Evolutionary conservation across 2,797 vertebrate genomes (phyloP), one percentile per base, ranked within the genome.

Genomic region (Meda fulgida): DNA sequence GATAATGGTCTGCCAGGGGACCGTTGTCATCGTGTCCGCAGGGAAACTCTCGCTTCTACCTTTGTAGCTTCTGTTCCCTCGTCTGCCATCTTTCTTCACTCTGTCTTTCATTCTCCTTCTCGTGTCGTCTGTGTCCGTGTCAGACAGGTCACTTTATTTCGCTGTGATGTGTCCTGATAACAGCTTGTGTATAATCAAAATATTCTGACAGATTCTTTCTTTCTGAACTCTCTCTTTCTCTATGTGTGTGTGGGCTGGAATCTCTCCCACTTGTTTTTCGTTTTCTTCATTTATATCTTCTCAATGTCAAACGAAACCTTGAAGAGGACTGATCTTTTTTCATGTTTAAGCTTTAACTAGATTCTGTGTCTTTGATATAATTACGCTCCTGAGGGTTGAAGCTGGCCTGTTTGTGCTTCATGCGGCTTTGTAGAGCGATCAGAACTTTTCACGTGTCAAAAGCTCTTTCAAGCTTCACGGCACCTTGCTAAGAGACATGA

Each of bases 1-100:
- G 97, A 98, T 99, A 99, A 99, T 99, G 96, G 97, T 96, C 96
- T 95, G 96, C 97, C 98, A 91, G 96, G 98, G 98, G 98, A 98
- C 97, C 91, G 94, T 97, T 99, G 98, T 98, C 98, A 98, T 97
- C 95, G 94, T 83, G 93, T 96, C 96, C 93, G 92, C 91, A 94
- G 90, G 96, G 95, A 94, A 93, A 79, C 87, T 71, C 80, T 87
- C 91, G 94, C 93, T 94, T 95, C 92, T 96, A 97, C 96, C 96
- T 97, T 97, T 96, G 95, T 95, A 96, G 95, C 94, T 95, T 94
- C 95, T 94, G 10, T 95, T 95, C 96, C 95, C 87, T 73, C 34
- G 3, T 78, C 76, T 69, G 55, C 78, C 21, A 29, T 58, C 66
- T 63, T 69, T 84, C 58, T 73, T 67, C 16, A 21, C 70, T 81